These are phyloP conservation scores for Acheta domesticus DNA, from an alignment of 2,888 invertebrate genomes.

Conservation along the genomic window DNA sequence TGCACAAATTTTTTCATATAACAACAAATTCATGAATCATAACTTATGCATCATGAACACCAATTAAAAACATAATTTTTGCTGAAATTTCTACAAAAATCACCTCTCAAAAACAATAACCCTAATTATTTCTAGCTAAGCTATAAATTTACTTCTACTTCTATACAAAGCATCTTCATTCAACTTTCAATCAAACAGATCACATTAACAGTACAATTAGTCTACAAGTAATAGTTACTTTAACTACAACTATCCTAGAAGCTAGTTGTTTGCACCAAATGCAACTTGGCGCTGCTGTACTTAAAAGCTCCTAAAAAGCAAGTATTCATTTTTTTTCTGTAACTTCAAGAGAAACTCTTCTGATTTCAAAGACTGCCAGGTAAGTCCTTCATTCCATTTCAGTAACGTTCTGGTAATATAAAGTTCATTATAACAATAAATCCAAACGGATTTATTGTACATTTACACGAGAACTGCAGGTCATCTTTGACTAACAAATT, in stretches of 20 bases:
- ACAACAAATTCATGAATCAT: slow-evolving; percentile 25
- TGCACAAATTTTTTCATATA: slow-evolving; percentile 24
- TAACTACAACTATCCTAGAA: slow-evolving; percentile 8
- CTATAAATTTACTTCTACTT: slow-evolving; percentile 24
- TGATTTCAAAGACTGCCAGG: slow-evolving; percentile 7
- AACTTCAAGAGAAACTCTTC: slow-evolving; percentile 11
- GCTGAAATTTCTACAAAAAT: slow-evolving; percentile 1
- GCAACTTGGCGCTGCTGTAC: slow-evolving; percentile 7
- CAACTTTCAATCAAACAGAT: slow-evolving; percentile 26
- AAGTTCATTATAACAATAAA: slow-evolving; percentile 18
- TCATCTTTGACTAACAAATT: slow-evolving; percentile 18
- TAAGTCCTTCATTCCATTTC: slow-evolving; percentile 9
- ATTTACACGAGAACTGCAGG: slow-evolving; percentile 2
- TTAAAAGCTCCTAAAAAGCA: slow-evolving; percentile 18
- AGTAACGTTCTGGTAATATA: slow-evolving; percentile 7
- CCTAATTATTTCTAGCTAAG: neutral
- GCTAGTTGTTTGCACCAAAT: slow-evolving; percentile 18
- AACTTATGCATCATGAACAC: slow-evolving; percentile 24
- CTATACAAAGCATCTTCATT: slow-evolving; percentile 27
- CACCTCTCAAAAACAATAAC: slow-evolving; percentile 7
- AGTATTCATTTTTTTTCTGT: slow-evolving; percentile 2
- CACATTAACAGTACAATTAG: slow-evolving; percentile 30
- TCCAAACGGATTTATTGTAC: neutral
- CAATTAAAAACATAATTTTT: slow-evolving; percentile 23
- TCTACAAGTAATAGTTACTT: slow-evolving; percentile 12